These are phyloP conservation scores for Pseudomyrmex pallidus DNA, from an alignment of 1,140 invertebrate species.

Conservation along the genomic window DNA sequence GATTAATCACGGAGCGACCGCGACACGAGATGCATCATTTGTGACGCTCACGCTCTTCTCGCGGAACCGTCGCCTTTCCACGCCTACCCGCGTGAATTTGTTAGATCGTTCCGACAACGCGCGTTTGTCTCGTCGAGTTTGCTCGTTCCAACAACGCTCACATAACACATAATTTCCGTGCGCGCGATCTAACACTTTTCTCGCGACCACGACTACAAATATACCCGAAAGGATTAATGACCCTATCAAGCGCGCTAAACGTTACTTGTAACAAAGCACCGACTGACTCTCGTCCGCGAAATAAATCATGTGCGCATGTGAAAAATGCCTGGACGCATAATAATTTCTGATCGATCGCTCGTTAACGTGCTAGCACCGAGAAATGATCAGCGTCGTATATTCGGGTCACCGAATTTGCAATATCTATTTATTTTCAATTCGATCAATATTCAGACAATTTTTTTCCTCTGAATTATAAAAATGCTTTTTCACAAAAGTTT, in stretches of 20 bases:
- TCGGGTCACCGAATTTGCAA: not conserved
- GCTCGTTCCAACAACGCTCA: conserved; percentile 40
- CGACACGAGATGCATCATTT: conserved; percentile 49
- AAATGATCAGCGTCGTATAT: not conserved
- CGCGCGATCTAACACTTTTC: conserved; percentile 55
- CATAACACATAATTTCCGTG: conserved; percentile 49
- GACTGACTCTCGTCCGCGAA: conserved; percentile 37
- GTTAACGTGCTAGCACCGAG: conserved; percentile 27
- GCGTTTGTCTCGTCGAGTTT: conserved; percentile 39
- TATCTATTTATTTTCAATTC: not conserved
- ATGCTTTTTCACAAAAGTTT: not conserved
- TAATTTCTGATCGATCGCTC: conserved; percentile 55
- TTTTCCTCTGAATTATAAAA: not conserved
- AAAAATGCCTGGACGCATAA: conserved; percentile 45
- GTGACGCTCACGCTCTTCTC: conserved; percentile 42
- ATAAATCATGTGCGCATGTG: conserved; percentile 44
- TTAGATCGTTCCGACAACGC: conserved; percentile 45
- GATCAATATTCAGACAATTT: conserved; percentile 21
- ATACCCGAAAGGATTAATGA: conserved; percentile 58
- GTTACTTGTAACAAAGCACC: conserved; percentile 55
- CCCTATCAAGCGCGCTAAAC: conserved; percentile 57
- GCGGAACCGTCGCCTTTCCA: conserved; percentile 42
- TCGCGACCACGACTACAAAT: conserved; percentile 48
- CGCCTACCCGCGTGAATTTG: conserved; percentile 45
- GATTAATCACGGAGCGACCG: conserved; percentile 39